Evolutionary conservation across 2,797 vertebrate species (phyloP).

Genomic region (Takifugu rubripes): DNA sequence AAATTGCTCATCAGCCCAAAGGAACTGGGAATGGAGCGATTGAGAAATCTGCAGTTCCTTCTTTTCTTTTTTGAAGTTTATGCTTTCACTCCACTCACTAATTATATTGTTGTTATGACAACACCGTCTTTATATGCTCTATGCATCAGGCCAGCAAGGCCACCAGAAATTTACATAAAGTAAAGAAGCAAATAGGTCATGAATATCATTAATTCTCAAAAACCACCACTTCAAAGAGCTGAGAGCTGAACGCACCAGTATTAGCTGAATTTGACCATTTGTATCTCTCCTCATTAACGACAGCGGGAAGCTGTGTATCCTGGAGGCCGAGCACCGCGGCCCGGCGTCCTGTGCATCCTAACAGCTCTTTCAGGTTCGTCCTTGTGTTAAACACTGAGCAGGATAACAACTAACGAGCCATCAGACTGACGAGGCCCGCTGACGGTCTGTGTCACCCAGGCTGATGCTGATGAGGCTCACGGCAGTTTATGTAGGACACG

Average conservation of each 20-base stretch:
- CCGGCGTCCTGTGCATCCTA: slow-evolving; percentile 58
- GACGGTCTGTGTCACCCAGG: slow-evolving; percentile 37
- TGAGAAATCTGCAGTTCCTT: slow-evolving; percentile 20
- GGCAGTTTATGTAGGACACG: slow-evolving; percentile 47
- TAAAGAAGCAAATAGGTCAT: slow-evolving; percentile 72
- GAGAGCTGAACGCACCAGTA: slow-evolving; percentile 55
- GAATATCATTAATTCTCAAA: slow-evolving; percentile 72
- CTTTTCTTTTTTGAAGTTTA: slow-evolving; percentile 22
- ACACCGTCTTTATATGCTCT: slow-evolving; percentile 36
- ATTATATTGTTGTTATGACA: slow-evolving; percentile 59
- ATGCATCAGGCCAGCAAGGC: slow-evolving; percentile 55
- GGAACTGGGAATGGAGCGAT: slow-evolving; percentile 14
- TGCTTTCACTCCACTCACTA: slow-evolving; percentile 37
- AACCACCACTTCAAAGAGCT: slow-evolving; percentile 68
- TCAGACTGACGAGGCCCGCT: slow-evolving; percentile 32
- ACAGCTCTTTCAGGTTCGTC: slow-evolving; percentile 55
- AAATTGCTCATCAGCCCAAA: slow-evolving; percentile 31
- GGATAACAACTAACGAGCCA: slow-evolving; percentile 43
- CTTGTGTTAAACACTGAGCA: slow-evolving; percentile 31
- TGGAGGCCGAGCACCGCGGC: slow-evolving; percentile 45
- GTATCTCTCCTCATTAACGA: slow-evolving; percentile 64
- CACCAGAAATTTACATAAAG: slow-evolving; percentile 70
- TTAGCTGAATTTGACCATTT: slow-evolving; percentile 69
- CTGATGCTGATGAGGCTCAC: slow-evolving; percentile 48
- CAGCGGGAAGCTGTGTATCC: slow-evolving; percentile 54